Evolutionary conservation across 2,113 vertebrate species (phyloP).

Genomic region (Callorhinus ursinus): DNA sequence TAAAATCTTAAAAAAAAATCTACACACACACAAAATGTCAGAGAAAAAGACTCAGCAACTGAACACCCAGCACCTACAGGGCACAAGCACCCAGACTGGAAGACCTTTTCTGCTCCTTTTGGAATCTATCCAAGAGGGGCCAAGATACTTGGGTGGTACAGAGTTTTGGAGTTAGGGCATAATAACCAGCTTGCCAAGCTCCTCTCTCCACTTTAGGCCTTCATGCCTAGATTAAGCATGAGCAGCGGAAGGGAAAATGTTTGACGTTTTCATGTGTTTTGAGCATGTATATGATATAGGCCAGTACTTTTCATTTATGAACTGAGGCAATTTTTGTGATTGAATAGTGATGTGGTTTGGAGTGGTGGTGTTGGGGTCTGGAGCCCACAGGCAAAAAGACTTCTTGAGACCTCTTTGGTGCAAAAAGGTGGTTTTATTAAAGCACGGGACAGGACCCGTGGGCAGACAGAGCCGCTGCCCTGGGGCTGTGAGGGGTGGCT

Average conservation of each 20-base stretch:
- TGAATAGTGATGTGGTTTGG: neutral
- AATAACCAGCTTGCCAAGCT: neutral
- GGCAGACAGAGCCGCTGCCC: neutral
- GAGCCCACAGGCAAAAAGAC: neutral
- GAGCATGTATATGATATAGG: neutral
- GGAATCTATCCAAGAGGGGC: neutral
- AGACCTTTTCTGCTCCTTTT: neutral
- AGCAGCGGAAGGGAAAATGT: neutral
- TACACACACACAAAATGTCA: neutral
- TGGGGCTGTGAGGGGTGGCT: neutral
- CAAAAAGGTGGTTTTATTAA: neutral
- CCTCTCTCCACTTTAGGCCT: neutral
- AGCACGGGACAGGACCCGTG: neutral
- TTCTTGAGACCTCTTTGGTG: neutral
- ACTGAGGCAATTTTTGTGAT: neutral
- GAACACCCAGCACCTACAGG: neutral
- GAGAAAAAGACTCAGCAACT: neutral
- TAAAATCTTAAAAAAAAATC: neutral
- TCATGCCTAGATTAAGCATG: neutral
- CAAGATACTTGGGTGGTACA: neutral
- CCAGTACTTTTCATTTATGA: neutral
- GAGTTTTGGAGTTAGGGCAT: neutral
- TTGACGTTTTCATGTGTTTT: neutral
- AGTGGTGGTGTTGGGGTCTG: neutral
- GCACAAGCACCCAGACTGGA: too few relatives aligned